Percentiles rank a stretch among this genome's conserved stretches.
Evolutionary conservation across 2,113 vertebrate genomes (phyloP).

Genomic region (Hydropotes inermis): DNA sequence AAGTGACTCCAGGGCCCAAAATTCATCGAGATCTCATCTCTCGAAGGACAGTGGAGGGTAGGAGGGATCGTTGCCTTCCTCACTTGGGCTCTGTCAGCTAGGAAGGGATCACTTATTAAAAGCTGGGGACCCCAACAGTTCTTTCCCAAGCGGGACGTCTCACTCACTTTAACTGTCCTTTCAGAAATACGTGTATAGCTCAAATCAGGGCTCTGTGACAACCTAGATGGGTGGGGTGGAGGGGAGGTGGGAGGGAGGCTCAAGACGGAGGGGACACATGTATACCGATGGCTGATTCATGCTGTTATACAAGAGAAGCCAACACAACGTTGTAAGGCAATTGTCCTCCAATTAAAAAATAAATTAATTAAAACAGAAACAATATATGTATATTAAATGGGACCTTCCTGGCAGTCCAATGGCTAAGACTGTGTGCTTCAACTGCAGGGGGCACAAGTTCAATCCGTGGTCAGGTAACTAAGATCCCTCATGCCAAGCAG

Average conservation of each 20-base stretch:
- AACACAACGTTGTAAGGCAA: neutral
- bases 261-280: accelerated
- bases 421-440: neutral
- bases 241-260: neutral
- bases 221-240: neutral
- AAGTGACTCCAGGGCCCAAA: neutral
- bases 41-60: accelerated
- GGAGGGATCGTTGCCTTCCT: neutral
- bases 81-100: neutral
- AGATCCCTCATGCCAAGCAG: neutral
- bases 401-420: neutral
- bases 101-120: neutral
- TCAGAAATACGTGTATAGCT: neutral
- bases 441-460: neutral
- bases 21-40: neutral
- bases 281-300: neutral
- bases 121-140: neutral
- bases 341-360: neutral
- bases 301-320: neutral
- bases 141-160: neutral
- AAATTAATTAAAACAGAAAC: neutral
- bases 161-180: neutral
- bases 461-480: neutral
- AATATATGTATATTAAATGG: neutral
- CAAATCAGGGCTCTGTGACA: neutral